Percentiles rank a stretch among this genome's conserved stretches.
phyloP scores from a whole-genome alignment of 2,113 vertebrate genomes.

The Hippocampus barbouri region DNA sequence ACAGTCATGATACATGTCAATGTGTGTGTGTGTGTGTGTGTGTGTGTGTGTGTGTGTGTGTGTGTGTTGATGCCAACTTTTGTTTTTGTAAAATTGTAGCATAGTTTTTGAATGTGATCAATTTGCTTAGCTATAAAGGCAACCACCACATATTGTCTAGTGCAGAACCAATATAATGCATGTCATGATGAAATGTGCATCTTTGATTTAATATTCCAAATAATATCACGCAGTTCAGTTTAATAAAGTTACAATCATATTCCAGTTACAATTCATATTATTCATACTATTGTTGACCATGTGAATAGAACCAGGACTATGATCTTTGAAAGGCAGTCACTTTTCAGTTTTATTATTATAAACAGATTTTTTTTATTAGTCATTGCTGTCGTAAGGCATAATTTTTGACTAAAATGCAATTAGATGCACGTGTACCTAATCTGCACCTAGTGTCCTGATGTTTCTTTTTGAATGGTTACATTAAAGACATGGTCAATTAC shows the following conservation, averaged over 20 bases:
- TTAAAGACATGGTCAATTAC: background rate
- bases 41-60: background rate
- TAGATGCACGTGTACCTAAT: background rate
- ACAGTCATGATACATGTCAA: background rate
- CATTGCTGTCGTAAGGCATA: background rate
- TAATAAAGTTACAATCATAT: no score
- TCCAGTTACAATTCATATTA: no score
- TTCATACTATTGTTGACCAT: no score
- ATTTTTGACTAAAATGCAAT: background rate
- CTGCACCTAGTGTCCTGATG: background rate
- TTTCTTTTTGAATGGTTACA: background rate
- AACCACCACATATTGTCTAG: background rate
- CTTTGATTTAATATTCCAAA: no score
- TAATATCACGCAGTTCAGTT: no score
- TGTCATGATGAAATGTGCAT: background rate
- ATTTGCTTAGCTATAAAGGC: background rate
- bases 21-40: background rate
- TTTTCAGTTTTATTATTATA: no score
- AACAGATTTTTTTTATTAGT: background rate
- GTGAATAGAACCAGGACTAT: no score
- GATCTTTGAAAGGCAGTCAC: background rate
- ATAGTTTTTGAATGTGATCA: background rate
- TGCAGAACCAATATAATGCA: background rate
- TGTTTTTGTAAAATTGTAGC: background rate
- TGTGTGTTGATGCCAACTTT: background rate